Percentiles rank a stretch among this genome's conserved stretches.
Evolutionary conservation across 2,797 vertebrate species (phyloP).

Genomic region (Myripristis jacobus): DNA sequence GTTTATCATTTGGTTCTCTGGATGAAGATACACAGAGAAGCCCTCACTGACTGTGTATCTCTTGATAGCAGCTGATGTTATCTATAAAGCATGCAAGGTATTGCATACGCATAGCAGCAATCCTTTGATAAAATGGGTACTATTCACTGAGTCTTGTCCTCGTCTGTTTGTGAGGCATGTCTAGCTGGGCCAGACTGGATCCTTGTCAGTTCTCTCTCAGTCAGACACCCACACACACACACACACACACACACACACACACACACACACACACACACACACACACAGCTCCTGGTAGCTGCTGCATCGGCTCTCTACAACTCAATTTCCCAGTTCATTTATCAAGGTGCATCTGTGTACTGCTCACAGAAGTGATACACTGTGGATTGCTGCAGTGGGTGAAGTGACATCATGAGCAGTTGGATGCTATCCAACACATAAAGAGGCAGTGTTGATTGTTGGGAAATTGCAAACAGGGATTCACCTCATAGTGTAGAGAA

Average conservation of each 20-base stretch:
- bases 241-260: conserved; percentile 50
- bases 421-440: not conserved
- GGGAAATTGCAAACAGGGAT: not conserved
- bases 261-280: not conserved
- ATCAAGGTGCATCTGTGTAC: conserved; percentile 39
- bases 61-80: conserved; percentile 9
- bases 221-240: conserved; percentile 28
- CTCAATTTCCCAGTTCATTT: conserved; percentile 56
- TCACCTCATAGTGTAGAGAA: conserved; percentile 99
- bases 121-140: conserved; percentile 37
- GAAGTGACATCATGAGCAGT: not conserved
- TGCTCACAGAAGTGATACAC: conserved; percentile 1
- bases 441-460: not conserved
- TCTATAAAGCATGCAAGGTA: conserved; percentile 26
- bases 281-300: conserved; percentile 55
- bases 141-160: conserved; percentile 12
- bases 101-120: conserved; percentile 5
- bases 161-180: conserved; percentile 24
- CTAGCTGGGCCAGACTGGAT: conserved; percentile 44
- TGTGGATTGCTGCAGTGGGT: not conserved
- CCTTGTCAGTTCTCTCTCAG: conserved; percentile 49
- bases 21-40: not conserved
- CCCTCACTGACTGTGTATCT: conserved; percentile 9
- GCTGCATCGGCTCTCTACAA: conserved; percentile 47
- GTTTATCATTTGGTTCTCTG: conserved; percentile 20